Conservation (phyloP, 2,888 invertebrate genomes). For the Volucella inanis region DNA sequence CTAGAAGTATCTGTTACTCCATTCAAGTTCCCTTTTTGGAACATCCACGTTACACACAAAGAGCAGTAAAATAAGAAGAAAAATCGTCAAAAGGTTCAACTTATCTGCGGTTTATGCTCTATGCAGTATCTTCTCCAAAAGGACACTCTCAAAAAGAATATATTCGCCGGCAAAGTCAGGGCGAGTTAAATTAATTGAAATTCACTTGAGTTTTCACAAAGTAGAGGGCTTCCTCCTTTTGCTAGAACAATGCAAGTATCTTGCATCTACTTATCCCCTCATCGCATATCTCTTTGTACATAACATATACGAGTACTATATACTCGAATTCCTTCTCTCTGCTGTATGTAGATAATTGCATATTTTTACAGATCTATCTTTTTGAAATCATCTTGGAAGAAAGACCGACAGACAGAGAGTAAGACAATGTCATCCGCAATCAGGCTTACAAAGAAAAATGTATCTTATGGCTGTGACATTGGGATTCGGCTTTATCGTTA, state of each 20-base stretch:
- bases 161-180: not conserved
- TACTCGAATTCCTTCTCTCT: not conserved
- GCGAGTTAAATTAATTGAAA: slow-evolving; percentile 69
- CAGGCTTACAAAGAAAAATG: slow-evolving; percentile 33
- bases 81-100: not conserved
- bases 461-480: slow-evolving; percentile 7
- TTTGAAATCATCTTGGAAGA: slow-evolving; percentile 18
- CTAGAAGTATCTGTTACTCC: no score
- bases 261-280: slow-evolving; percentile 69
- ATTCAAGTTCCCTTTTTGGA: no score
- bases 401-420: slow-evolving; percentile 6
- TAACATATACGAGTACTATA: not conserved
- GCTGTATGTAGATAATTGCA: slow-evolving; percentile 57
- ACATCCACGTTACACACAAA: no score
- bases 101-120: not conserved
- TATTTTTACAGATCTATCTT: slow-evolving; percentile 52
- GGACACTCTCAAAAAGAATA: not conserved
- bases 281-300: slow-evolving; percentile 52
- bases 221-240: slow-evolving; percentile 8
- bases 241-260: slow-evolving; percentile 30
- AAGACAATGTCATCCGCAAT: slow-evolving; percentile 54
- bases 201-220: slow-evolving; percentile 55
- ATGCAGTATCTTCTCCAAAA: not conserved
- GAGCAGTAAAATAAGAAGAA: not conserved
- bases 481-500: not conserved